Base-by-base conservation (phyloP, 2,888 invertebrate genomes). In the Disparrhopalites patrizii region DNA sequence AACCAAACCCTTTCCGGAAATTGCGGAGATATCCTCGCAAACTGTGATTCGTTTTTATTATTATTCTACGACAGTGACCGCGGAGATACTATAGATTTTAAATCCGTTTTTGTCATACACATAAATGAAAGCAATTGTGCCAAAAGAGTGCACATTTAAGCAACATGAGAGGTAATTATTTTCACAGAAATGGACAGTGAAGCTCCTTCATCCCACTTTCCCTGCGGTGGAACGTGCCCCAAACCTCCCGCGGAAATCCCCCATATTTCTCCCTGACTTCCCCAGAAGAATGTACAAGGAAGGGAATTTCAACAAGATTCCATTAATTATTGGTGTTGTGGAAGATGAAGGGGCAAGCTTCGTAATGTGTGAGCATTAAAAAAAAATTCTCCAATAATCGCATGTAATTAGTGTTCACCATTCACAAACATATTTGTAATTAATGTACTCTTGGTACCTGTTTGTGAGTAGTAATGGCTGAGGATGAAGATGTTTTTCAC, bases 241-340 rank as follows among this genome's bases (percentile, higher is more conserved):
- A 2, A 15, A 7, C 20, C 20, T 18, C 1, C 43, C 64, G 10
- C 20, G 13, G 20, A 43, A 33, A 1, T 28, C 27, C 1, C 10
- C 20, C 13, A 28, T 40, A 1, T 64, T 64, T 36, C 56, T 64
- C 4, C 64, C 64, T 1, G 64, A 56, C 31, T 56, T 56, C 25
- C 64, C 64, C 18, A 2, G 10, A 13, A 43, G 36, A 27, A 47
- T 64, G 64, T 18, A 30, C 2, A 18, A 18, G 28, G 40, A 33
- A 43, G 64, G 64, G 18, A 30, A 28, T 27, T 56, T 64, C 47
- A 64, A 64, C 20, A 18, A 18, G 1, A 56, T 56, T 1, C 64
- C 64, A 13, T 56, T 10, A 8, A 56, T 64, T 27, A 40, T 31
- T 10, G 56, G 56, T 13, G 43, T 55, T 18, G n/a, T 18, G 23